Conservation (phyloP, 1,140 invertebrate species). For the Drosophila pectinifera region DNA sequence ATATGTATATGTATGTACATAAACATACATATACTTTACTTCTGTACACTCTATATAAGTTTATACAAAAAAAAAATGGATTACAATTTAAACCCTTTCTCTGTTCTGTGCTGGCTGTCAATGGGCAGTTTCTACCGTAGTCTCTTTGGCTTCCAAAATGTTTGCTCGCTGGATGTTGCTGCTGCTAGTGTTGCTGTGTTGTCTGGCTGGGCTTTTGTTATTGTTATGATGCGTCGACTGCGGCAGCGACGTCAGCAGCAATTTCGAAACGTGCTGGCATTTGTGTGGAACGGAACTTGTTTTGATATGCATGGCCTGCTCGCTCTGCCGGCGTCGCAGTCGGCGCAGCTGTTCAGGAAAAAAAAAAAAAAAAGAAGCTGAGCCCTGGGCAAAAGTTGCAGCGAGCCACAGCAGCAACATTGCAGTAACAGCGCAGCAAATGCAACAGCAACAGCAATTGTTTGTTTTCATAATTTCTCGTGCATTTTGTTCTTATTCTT, state of each 20-base stretch:
- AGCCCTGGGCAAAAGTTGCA: slow-evolving; percentile 61
- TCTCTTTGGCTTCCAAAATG: slow-evolving; percentile 47
- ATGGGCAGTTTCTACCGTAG: slow-evolving; percentile 3
- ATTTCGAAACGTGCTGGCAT: slow-evolving; percentile 82
- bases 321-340: slow-evolving; percentile 27
- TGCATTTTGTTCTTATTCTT: slow-evolving; percentile 63
- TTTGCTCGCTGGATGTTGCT: slow-evolving; percentile 42
- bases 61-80: too few relatives aligned
- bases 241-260: slow-evolving; percentile 44
- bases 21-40: too few relatives aligned
- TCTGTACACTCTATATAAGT: too few relatives aligned
- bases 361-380: slow-evolving; percentile 11
- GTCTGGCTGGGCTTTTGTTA: slow-evolving; percentile 62
- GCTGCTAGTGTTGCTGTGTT: slow-evolving; percentile 29
- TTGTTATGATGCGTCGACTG: slow-evolving; percentile 75
- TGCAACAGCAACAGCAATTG: slow-evolving; percentile 54
- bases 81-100: too few relatives aligned
- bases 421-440: slow-evolving; percentile 27
- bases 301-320: slow-evolving; percentile 73
- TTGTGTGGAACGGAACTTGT: slow-evolving; percentile 82
- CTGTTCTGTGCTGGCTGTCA: too few relatives aligned
- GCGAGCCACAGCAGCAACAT: slow-evolving; percentile 48
- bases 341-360: slow-evolving; percentile 31
- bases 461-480: slow-evolving; percentile 77
- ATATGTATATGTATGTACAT: too few relatives aligned